phyloP scores from a whole-genome alignment of 2,113 vertebrate species.

The rabbit (Oryctolagus cuniculus) region DNA sequence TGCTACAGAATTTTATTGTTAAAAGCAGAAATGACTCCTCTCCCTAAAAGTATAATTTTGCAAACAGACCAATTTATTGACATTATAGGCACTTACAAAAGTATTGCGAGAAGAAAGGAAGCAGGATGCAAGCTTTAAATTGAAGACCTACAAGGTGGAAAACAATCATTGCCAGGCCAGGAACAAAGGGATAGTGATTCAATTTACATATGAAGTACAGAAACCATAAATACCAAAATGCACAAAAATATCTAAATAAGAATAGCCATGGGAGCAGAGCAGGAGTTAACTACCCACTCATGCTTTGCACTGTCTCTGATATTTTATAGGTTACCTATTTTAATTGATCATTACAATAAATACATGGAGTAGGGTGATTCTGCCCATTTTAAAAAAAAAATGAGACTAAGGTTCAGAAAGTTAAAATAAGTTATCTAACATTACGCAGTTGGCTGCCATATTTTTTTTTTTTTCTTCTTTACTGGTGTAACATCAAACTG shows the following conservation, averaged over 20 bases:
- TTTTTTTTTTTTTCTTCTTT: not conserved
- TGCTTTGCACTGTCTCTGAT: not conserved
- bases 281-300: too few relatives aligned
- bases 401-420: not conserved
- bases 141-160: not conserved
- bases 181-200: not conserved
- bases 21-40: not conserved
- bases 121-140: rapidly evolving
- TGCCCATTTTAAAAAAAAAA: not conserved
- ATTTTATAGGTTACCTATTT: not conserved
- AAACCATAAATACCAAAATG: not conserved
- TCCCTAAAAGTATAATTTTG: not conserved
- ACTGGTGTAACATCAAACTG: not conserved
- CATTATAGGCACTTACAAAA: not conserved
- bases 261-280: not conserved
- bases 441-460: not conserved
- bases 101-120: not conserved
- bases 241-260: too few relatives aligned
- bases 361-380: not conserved
- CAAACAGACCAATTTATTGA: not conserved
- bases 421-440: not conserved
- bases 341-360: not conserved
- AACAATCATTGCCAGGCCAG: not conserved
- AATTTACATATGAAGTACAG: not conserved
- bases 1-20: not conserved